Evolutionary conservation across 2,888 invertebrate genomes (phyloP), one percentile per base, ranked within the genome.

Genomic region (Hydraecia micacea): DNA sequence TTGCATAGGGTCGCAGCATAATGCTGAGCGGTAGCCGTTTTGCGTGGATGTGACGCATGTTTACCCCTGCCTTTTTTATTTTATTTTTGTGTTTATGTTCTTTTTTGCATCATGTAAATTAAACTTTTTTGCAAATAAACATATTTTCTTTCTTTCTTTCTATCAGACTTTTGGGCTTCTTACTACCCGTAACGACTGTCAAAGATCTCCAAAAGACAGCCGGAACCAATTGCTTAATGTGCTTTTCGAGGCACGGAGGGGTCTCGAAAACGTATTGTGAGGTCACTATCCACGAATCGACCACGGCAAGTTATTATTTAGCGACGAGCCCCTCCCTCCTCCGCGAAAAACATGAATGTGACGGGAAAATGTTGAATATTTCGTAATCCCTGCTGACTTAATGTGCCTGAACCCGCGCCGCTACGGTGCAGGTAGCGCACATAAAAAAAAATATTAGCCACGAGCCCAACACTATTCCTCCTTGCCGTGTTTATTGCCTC

Each of bases 401-500:
- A 62, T 18, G 5, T 32, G 11, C 18, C 25, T 21, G 72, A 72
- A 72, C 62, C 63, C 67, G 36, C 63, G 55, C 60, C 52, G 71
- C 77, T 32, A 72, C 74, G 46, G 72, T 71, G 46, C 62, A n/a
- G 49, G 32, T 69, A 72, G 73, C 39, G 71, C 83, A 58, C 39
- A 42, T 42, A 86, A 91, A 88, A 91, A 28, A 63, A 93, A 94
- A 93, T n/a, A 93, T 92, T 92, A 91, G 91, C 91, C 89, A 89
- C 89, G 88, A 91, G 69, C 80, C 77, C 80, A 80, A 83, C 83
- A 91, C 90, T 88, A 84, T 88, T 85, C 91, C 91, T 91, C 88
- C 89, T 91, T 90, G 85, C 88, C 86, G 88, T 90, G 92, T 91
- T 95, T 94, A 95, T 95, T 95, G 91, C 94, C 95, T 93, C 92